Evolutionary conservation across 2,888 invertebrate genomes (phyloP).

Genomic region (Rhyacophila evoluta): DNA sequence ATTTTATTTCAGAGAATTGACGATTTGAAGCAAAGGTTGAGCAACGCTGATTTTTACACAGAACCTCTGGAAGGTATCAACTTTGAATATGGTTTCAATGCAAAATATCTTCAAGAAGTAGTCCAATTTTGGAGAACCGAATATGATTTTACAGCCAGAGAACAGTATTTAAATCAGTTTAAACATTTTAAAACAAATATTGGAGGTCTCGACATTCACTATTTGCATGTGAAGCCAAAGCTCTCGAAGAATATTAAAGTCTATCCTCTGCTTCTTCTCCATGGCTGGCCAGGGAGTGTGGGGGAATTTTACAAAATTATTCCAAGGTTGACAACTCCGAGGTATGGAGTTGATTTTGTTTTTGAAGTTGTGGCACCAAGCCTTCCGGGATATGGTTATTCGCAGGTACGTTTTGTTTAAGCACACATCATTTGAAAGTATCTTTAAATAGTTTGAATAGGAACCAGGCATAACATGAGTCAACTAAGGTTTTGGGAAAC

Average conservation of each 20-base stretch:
- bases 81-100: conserved; percentile 87
- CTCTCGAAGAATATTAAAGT: conserved; percentile 61
- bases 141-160: conserved; percentile 76
- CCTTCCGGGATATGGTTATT: conserved; percentile 78
- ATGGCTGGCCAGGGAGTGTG: conserved; percentile 90
- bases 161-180: conserved; percentile 78
- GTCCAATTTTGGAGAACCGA: conserved; percentile 83
- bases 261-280: conserved; percentile 78
- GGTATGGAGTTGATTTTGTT: conserved; percentile 69
- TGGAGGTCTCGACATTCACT: conserved; percentile 81
- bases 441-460: no score
- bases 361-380: conserved; percentile 79
- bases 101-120: conserved; percentile 75
- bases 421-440: no score
- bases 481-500: no score
- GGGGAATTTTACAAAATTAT: conserved; percentile 84
- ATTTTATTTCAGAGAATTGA: conserved; percentile 67
- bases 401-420: conserved; percentile 73
- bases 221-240: conserved; percentile 75
- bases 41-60: conserved; percentile 65
- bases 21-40: conserved; percentile 73
- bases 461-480: no score
- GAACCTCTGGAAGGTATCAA: conserved; percentile 75
- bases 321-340: conserved; percentile 72
- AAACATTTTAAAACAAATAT: conserved; percentile 82